Percentiles rank a stretch among this genome's conserved stretches.
Conservation (phyloP, 2,797 vertebrate species). For the Syndactyla subalaris region DNA sequence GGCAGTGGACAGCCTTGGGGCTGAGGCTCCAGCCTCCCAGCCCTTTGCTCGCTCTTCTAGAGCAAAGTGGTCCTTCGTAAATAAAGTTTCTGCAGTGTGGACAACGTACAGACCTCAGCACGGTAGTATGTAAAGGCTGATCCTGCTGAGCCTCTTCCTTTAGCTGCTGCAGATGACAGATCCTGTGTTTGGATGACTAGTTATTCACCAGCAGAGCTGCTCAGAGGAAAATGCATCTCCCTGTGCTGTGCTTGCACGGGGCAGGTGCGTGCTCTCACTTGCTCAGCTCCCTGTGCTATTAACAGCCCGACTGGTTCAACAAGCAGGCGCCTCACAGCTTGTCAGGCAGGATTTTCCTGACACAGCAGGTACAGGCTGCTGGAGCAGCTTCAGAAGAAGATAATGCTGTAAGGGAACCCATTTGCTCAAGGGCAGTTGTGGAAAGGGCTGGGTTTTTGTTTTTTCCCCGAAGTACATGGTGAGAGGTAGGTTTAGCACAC, state of each 20-base stretch:
- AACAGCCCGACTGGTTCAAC: not conserved
- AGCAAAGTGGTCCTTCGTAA: not conserved
- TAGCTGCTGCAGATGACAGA: not conserved
- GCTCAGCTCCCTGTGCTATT: not conserved
- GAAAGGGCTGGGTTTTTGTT: not conserved
- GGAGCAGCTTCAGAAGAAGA: not conserved
- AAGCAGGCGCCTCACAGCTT: not conserved
- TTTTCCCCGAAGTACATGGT: accelerated
- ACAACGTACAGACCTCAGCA: not conserved
- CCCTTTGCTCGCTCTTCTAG: accelerated
- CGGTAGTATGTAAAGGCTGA: accelerated
- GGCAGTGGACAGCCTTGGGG: not conserved
- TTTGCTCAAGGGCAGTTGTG: not conserved
- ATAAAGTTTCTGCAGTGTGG: not conserved
- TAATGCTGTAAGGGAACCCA: not conserved
- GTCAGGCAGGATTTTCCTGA: not conserved
- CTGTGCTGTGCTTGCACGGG: not conserved
- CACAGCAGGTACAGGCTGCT: not conserved
- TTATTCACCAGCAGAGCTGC: not conserved
- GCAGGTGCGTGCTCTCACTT: not conserved
- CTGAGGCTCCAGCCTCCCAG: not conserved
- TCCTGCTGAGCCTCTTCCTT: not conserved
- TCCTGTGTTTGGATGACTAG: not conserved
- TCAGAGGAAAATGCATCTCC: not conserved
- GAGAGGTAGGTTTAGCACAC: not conserved